A percentile compares a stretch with the other conserved stretches of the same genome.
These are phyloP conservation scores for Forpus xanthops DNA, from an alignment of 2,797 vertebrate species.

Conservation along the genomic window DNA sequence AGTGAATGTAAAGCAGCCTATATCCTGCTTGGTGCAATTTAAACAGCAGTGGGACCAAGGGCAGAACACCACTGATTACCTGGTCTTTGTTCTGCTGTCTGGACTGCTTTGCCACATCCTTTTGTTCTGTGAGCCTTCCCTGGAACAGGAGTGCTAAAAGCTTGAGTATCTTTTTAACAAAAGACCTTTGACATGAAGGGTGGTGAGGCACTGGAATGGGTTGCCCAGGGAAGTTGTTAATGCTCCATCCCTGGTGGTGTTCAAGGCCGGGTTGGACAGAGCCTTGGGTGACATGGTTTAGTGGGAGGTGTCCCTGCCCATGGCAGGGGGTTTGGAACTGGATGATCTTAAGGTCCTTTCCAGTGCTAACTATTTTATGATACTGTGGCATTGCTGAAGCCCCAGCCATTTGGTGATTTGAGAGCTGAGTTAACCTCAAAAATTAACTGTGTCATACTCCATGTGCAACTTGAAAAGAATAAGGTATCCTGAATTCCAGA, in stretches of 20 bases:
- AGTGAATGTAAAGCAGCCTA: not conserved
- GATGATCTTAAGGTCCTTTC: not conserved
- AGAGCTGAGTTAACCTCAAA: not conserved
- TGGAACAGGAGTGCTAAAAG: not conserved
- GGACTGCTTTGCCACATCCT: not conserved
- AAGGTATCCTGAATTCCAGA: not conserved
- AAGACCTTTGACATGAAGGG: not conserved
- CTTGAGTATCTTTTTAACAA: not conserved
- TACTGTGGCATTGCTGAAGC: not conserved
- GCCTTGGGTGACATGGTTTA: not conserved
- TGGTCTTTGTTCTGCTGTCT: not conserved
- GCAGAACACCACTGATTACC: not conserved
- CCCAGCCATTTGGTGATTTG: not conserved
- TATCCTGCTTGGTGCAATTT: conserved; percentile 18
- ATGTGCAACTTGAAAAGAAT: not conserved
- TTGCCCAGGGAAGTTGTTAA: not conserved
- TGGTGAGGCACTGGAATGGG: not conserved
- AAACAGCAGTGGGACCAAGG: not conserved
- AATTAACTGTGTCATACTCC: not conserved
- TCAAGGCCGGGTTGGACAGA: no score
- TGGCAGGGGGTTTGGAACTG: not conserved
- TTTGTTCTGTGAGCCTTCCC: not conserved
- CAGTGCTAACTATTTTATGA: not conserved
- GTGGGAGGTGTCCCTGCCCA: not conserved
- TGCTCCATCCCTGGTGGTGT: no score